Evolutionary conservation across 2,113 vertebrate species (phyloP), one percentile per base, ranked within the genome.

Genomic region (Capreolus pygargus): DNA sequence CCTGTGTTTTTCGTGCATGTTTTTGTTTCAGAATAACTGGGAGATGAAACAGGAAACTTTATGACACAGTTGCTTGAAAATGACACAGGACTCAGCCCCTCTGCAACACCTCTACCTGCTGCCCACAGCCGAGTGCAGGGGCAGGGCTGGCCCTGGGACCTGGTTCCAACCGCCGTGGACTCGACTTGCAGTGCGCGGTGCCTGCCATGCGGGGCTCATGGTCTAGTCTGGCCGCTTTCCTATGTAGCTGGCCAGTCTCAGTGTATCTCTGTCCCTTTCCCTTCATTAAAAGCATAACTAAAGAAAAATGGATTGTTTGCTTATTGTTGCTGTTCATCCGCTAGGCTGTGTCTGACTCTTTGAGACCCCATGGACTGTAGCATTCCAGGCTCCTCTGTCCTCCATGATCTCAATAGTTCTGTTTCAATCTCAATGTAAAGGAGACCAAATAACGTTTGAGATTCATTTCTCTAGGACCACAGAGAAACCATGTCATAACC

Each of bases 1-100:
- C 98, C 96, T 98, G 96, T 98, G 97, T 98, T 98, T 98, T 97
- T 98, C 93, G 58, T 98, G 91, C 97, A 95, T 98, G 97, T 98
- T 98, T 98, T 98, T 98, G 98, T 98, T 98, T 98, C 97, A 98
- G 98, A 98, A 98, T 98, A 98, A 98, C 98, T 98, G 98, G 98
- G 98, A 98, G 98, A 92, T 97, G 97, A 98, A 98, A 98, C 98
- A 98, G 98, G 98, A 98, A 98, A 97, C 97, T 55, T 88, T 92
- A 84, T 97, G 96, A 96, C 95, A 97, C 94, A 95, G 85, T 98
- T 97, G 97, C 97, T 98, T 89, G 97, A 98, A 98, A 98, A 98
- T 97, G 98, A 98, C 98, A 97, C 95, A 97, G 97, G 98, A 98
- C 96, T 96, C 78, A 14, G 82, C 55, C 89, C 95, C 92, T 82